Conservation (phyloP, 2,888 invertebrate genomes). For the Oligia fasciuncula region DNA sequence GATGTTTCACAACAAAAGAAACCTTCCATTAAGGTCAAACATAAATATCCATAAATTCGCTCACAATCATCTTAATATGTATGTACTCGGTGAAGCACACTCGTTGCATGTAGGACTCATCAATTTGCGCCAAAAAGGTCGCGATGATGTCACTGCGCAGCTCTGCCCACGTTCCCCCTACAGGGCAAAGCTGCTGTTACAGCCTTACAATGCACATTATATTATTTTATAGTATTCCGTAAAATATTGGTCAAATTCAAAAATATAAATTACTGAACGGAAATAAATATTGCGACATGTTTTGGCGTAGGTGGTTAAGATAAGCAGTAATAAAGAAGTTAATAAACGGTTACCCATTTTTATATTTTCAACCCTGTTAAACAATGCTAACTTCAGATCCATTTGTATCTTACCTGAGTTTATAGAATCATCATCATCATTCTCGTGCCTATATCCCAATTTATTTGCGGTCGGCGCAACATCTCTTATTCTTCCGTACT, state of each 20-base stretch:
- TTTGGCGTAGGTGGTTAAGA: slow-evolving; percentile 25
- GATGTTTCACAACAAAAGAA: slow-evolving; percentile 33
- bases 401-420: neutral
- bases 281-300: slow-evolving; percentile 17
- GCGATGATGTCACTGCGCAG: slow-evolving; percentile 49
- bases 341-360: neutral
- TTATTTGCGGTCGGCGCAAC: too few relatives aligned
- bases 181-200: slow-evolving; percentile 43
- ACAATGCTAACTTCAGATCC: neutral
- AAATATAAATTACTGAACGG: slow-evolving; percentile 41
- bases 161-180: slow-evolving; percentile 42
- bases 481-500: too few relatives aligned
- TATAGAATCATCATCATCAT: neutral
- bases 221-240: slow-evolving; percentile 54
- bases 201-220: slow-evolving; percentile 46
- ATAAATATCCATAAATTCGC: slow-evolving; percentile 48
- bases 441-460: too few relatives aligned
- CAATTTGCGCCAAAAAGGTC: slow-evolving; percentile 57
- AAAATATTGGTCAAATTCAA: slow-evolving; percentile 41
- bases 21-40: slow-evolving; percentile 26
- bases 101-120: slow-evolving; percentile 50
- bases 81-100: slow-evolving; percentile 36
- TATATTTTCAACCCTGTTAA: neutral
- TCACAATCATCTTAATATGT: slow-evolving; percentile 40
- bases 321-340: slow-evolving; percentile 4